Conservation (phyloP, 2,888 invertebrate species). For the Xestobium rufovillosum region DNA sequence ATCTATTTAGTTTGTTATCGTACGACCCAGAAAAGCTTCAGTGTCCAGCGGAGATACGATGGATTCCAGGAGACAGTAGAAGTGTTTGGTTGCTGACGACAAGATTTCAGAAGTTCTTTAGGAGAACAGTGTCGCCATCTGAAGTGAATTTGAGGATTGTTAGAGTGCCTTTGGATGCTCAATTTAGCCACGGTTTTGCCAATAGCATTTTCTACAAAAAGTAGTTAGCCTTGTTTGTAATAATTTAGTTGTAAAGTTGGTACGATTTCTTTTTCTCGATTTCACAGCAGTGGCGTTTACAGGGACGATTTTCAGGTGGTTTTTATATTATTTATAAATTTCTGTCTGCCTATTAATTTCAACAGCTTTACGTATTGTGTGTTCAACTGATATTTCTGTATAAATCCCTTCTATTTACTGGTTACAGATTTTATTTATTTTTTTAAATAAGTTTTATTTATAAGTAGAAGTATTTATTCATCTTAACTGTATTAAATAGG, state of each 20-base stretch:
- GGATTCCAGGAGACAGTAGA: constrained; percentile 59
- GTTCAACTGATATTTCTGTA: too few relatives aligned
- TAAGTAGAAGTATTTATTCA: too few relatives aligned
- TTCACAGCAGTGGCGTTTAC: too few relatives aligned
- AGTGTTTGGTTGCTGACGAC: constrained; percentile 68
- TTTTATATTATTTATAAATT: too few relatives aligned
- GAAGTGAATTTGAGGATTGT: constrained; percentile 71
- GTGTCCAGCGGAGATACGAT: constrained; percentile 69
- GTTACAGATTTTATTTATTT: too few relatives aligned
- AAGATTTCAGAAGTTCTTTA: constrained; percentile 74
- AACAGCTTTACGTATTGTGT: too few relatives aligned
- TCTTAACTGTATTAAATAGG: too few relatives aligned
- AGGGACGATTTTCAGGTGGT: too few relatives aligned
- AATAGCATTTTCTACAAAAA: constrained; percentile 35
- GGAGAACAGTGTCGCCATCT: constrained; percentile 55
- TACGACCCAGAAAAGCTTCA: constrained; percentile 66
- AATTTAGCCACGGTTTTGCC: constrained; percentile 39
- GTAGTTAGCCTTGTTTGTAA: constrained; percentile 21
- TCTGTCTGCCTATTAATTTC: too few relatives aligned
- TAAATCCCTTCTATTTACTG: too few relatives aligned
- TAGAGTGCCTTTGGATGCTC: constrained; percentile 46
- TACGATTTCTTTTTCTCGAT: constrained; percentile 1
- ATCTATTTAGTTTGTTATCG: constrained; percentile 54
- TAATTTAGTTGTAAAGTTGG: constrained; percentile 1
- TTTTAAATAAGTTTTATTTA: too few relatives aligned